A percentile compares a stretch with the other conserved stretches of the same genome.
phyloP scores from a whole-genome alignment of 2,113 vertebrate species.

The Pyrgilauda ruficollis region DNA sequence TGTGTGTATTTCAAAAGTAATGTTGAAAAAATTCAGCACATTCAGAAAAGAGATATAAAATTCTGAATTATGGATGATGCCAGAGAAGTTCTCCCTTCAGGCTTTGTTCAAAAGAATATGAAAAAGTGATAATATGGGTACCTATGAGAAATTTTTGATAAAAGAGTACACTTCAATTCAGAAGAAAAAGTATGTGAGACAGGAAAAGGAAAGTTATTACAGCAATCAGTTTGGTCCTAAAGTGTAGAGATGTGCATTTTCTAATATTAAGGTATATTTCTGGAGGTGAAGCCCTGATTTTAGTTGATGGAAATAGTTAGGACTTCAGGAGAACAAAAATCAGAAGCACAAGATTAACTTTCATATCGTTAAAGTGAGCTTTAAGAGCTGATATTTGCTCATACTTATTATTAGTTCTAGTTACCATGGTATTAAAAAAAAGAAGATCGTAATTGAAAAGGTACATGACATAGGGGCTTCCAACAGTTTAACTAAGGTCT shows the following conservation, averaged over 20 bases:
- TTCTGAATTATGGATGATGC: neutral
- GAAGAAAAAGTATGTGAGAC: neutral
- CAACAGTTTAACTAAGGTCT: neutral
- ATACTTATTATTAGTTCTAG: neutral
- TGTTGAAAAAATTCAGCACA: neutral
- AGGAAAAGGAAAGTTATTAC: neutral
- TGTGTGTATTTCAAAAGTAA: neutral
- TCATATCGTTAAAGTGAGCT: neutral
- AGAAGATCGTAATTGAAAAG: neutral
- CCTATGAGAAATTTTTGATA: neutral
- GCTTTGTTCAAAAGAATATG: neutral
- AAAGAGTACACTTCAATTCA: neutral
- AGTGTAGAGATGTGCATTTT: neutral
- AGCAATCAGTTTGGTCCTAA: neutral
- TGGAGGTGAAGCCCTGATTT: neutral
- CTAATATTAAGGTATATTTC: neutral
- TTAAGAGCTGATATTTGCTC: neutral
- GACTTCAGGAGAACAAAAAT: neutral
- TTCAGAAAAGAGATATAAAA: conserved; percentile 10
- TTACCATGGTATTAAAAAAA: neutral
- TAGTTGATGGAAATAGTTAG: neutral
- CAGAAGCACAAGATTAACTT: neutral
- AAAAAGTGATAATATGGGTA: neutral
- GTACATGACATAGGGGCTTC: neutral
- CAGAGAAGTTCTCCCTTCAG: neutral